Conservation (phyloP, 35 echinoderm and acorn worm species). For the Chiridota heheva region DNA sequence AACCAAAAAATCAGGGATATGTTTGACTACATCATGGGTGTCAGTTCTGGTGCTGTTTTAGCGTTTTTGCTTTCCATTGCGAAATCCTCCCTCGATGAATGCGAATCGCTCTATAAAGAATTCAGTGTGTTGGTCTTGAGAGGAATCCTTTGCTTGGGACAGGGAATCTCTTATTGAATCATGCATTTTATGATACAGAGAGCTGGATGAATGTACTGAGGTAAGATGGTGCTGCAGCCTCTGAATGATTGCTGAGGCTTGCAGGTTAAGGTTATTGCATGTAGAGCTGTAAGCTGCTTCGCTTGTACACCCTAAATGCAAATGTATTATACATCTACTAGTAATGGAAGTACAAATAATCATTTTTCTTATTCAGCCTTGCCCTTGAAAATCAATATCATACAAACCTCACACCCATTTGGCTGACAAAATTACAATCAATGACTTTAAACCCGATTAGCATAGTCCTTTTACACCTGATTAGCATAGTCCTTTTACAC, state of each 20-base stretch:
- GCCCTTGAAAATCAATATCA: no score
- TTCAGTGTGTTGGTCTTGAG: slow-evolving; percentile 64
- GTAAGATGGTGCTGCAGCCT: slow-evolving; percentile 43
- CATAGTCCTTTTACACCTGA: no score
- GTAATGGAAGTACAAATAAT: no score
- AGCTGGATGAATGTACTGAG: slow-evolving; percentile 86
- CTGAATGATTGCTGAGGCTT: not conserved
- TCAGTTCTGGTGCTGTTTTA: slow-evolving; percentile 94
- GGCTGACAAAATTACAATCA: no score
- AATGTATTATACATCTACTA: no score
- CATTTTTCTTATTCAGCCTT: no score
- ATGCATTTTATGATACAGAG: slow-evolving; percentile 96
- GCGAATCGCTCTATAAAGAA: slow-evolving; percentile 68
- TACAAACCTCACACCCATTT: no score
- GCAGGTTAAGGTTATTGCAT: no score
- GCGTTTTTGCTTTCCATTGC: slow-evolving; percentile 72
- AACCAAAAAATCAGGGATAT: slow-evolving; percentile 69
- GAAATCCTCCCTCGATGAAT: slow-evolving; percentile 62
- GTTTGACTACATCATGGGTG: slow-evolving; percentile 94
- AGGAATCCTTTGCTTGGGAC: slow-evolving; percentile 85
- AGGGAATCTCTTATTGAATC: slow-evolving; percentile 83
- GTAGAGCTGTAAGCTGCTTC: no score
- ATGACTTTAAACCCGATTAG: no score
- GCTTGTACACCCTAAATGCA: no score
- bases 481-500: no score